A percentile compares a stretch with the other conserved stretches of the same genome.
These are phyloP conservation scores for Meloidogyne floridensis DNA, from an alignment of 1,140 invertebrate genomes.

Conservation along the genomic window DNA sequence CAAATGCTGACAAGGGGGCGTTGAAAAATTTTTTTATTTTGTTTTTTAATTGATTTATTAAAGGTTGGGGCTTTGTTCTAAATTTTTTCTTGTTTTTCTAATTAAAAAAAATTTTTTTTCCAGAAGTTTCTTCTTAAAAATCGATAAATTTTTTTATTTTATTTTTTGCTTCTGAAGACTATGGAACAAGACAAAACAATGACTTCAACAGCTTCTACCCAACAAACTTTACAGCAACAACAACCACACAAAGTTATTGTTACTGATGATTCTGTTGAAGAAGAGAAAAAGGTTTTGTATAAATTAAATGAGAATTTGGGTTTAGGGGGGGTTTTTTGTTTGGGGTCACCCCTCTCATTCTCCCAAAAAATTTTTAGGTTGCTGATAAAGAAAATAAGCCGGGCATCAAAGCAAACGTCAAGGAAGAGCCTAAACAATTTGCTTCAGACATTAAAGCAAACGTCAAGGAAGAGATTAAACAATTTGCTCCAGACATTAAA, in stretches of 20 bases:
- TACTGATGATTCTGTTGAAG: background rate
- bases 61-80: no score
- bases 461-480: no score
- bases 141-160: background rate
- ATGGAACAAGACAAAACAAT: background rate
- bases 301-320: background rate
- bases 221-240: background rate
- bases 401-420: constrained; percentile 60
- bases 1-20: no score
- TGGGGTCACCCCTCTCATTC: background rate
- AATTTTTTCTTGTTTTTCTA: background rate
- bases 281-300: background rate
- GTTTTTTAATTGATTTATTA: background rate
- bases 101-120: background rate
- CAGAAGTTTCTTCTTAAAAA: background rate
- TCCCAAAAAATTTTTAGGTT: constrained; percentile 46
- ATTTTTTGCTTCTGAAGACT: background rate
- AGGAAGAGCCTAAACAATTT: constrained; percentile 60
- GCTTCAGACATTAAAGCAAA: background rate
- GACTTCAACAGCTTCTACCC: no score
- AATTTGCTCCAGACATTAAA: constrained; percentile 48
- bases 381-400: constrained; percentile 65
- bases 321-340: constrained; percentile 45
- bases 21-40: background rate
- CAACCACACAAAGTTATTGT: background rate